Evolutionary conservation across 2,113 vertebrate genomes (phyloP), one percentile per base, ranked within the genome.

Genomic region (Varanus salvator): DNA sequence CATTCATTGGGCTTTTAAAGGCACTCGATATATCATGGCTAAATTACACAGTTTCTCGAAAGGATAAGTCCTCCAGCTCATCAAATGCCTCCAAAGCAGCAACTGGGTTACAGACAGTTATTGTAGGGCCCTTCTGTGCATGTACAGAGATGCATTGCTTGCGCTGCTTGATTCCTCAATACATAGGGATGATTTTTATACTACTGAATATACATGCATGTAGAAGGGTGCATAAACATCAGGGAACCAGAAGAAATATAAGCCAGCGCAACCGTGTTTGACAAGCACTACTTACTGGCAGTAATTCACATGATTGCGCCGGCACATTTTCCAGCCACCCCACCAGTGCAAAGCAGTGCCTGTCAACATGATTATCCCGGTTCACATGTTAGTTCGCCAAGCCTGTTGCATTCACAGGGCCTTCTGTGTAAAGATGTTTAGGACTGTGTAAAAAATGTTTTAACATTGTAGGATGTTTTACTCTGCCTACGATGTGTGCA

Each of bases 1-100:
- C 54, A 77, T 77, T 64, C 54, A 77, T 21, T 60, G 71, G 71
- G 52, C 85, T 86, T 86, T 86, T 75, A 27, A 86, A 75, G 69
- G 11, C 71, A 74, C 74, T 60, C 52, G 60, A 38, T 60, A 27
- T 38, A 75, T 66, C 25, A 87, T 48, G 50, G 29, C 14, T 87
- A 87, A 87, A 87, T 64, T 77, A 87, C 14, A 76, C 31, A 87
- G 72, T 19, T 60, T n/a, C 23, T 86, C 44, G 52, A 74, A 31
- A 66, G 75, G 74, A 86, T 64, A 21, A 57, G 21, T 76, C n/a
- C 54, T 48, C 52, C 64, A 76, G 23, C 57, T 86, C 71, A 75
- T 86, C 31, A 44, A 75, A 86, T 44, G n/a, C 15, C 52, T 76
- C n/a, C 31, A 34, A 57, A 75, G 71, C 75, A 19, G n/a, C 21